Base-by-base conservation (phyloP, 2,888 invertebrate species). In the Caenorhabditis wallacei region DNA sequence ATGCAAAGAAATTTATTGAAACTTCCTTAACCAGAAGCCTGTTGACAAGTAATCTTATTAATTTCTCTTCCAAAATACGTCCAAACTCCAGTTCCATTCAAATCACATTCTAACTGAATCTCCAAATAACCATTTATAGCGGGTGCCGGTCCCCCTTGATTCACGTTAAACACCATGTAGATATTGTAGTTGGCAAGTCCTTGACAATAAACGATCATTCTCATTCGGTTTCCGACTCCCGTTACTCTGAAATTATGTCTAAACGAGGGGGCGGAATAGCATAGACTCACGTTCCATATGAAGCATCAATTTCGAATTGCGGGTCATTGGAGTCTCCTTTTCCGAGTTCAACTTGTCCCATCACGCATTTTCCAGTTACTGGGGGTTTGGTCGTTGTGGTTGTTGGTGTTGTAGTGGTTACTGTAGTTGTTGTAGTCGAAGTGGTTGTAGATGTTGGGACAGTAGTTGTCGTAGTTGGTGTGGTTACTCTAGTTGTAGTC, bases 121-220 rank as follows among this genome's bases (percentile, higher is more conserved):
- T 57, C 57, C 20, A 18, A n/a, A 57, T 57, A 57, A 18, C 57
- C 57, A 10, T 3, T 20, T 0, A n/a, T 57, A 8, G 16, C 18
- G 1, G 57, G 57, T 7, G 57, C 13, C 4, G 68, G 68, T 11
- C 68, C 68, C 5, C 68, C 68, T 53, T 68, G 53, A 24, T 68
- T 68, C 22, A 16, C 54, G 37, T 68, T 68, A 22, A 68, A 68
- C 22, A 53, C 5, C 68, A 68, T 68, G 40, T 54, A 68, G 53
- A 68, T 51, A 37, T 16, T 68, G 54, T 68, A 68, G 5, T 11
- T 37, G 4, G 68, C n/a, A 11, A 54, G 22, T 20, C 53, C 68
- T 8, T 22, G 35, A 22, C 68, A 68, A 16, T 30, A 24, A 11
- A 68, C 24, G 2, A 18, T 2, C 16, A 68, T 16, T 5, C 37